Conservation (phyloP, 2,888 invertebrate species). For the Germaria angustata region DNA sequence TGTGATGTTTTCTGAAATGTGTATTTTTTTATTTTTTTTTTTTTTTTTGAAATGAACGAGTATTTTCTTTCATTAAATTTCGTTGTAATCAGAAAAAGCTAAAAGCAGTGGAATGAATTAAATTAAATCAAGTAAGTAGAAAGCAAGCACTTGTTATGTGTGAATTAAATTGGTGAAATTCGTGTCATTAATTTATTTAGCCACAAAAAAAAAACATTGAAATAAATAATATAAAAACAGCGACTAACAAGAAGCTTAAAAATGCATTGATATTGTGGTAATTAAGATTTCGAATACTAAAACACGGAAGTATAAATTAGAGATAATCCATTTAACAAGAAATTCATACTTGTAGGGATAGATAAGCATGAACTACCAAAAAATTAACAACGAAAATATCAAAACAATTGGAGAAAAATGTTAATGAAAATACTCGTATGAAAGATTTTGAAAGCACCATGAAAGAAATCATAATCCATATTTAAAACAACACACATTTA, state of each 20-base stretch:
- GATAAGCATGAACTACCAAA: slow-evolving; percentile 29
- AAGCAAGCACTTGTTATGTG: slow-evolving; percentile 65
- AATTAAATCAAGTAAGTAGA: slow-evolving; percentile 39
- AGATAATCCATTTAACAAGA: slow-evolving; percentile 58
- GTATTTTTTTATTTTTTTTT: background rate
- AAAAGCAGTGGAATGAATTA: slow-evolving; percentile 37
- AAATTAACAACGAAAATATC: background rate
- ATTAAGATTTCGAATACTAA: slow-evolving; percentile 33
- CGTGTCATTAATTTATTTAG: slow-evolving; percentile 63
- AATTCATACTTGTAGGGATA: slow-evolving; percentile 24
- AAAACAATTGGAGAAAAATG: slow-evolving; percentile 13
- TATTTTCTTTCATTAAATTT: slow-evolving; percentile 7
- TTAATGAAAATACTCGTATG: background rate
- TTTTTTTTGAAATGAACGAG: too few species aligned
- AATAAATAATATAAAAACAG: background rate
- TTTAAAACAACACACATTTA: background rate
- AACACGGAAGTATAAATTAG: slow-evolving; percentile 60
- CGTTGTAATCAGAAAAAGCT: slow-evolving; percentile 17
- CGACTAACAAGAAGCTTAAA: slow-evolving; percentile 12
- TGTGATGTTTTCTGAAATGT: slow-evolving; percentile 48
- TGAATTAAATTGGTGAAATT: slow-evolving; percentile 63
- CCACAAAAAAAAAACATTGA: slow-evolving; percentile 14
- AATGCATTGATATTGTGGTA: slow-evolving; percentile 29
- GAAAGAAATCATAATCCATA: background rate
- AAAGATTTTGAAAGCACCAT: background rate